These are phyloP conservation scores for Gisinianus flammeolus DNA, from an alignment of 2,888 invertebrate genomes.

Conservation along the genomic window DNA sequence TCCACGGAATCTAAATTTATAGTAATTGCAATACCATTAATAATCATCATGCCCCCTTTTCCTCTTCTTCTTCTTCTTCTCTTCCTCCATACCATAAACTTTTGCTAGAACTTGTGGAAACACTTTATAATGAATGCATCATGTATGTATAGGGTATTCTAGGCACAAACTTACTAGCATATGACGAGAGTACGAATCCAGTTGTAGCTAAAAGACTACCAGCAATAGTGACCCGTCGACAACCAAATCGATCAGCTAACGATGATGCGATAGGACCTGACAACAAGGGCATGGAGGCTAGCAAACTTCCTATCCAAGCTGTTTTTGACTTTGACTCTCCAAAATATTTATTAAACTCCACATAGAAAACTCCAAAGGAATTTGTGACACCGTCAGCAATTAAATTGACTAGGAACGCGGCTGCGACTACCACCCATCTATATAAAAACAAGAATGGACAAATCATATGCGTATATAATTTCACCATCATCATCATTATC, in stretches of 20 bases:
- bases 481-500: too few relatives aligned
- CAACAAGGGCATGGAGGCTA: constrained; percentile 88
- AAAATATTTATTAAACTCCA: constrained; percentile 84
- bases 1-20: constrained; percentile 72
- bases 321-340: constrained; percentile 84
- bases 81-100: too few relatives aligned
- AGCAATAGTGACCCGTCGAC: constrained; percentile 77
- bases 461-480: too few relatives aligned
- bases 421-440: constrained; percentile 89
- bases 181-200: constrained; percentile 79
- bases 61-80: too few relatives aligned
- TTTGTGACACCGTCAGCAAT: constrained; percentile 93
- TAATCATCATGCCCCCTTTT: too few relatives aligned
- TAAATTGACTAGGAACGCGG: constrained; percentile 85
- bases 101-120: too few relatives aligned
- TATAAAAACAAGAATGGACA: neutral
- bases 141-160: too few relatives aligned
- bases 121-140: too few relatives aligned
- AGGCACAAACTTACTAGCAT: constrained; percentile 63
- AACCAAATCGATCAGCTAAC: constrained; percentile 66
- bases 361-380: constrained; percentile 88
- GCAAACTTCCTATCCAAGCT: constrained; percentile 87
- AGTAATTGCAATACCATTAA: too few relatives aligned
- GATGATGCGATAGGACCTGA: constrained; percentile 86
- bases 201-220: constrained; percentile 76